Conservation (phyloP, 2,888 invertebrate species). For the Drosophila neoperkinsi region DNA sequence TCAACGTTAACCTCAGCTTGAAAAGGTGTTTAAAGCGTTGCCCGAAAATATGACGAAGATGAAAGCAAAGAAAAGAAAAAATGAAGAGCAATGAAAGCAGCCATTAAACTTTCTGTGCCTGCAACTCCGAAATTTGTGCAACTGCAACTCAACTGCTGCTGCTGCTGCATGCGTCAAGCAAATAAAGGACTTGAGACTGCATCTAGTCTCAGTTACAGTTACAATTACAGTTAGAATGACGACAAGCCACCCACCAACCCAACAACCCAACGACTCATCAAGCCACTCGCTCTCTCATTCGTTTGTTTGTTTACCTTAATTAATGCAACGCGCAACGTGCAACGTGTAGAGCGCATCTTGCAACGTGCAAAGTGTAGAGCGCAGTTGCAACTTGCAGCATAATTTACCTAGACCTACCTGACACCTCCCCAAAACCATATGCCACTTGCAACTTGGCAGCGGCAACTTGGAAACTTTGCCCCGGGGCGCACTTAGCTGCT, state of each 20-base stretch:
- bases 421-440: slow-evolving; percentile 10
- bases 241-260: too few relatives aligned
- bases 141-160: not conserved
- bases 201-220: slow-evolving; percentile 33
- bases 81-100: slow-evolving; percentile 1
- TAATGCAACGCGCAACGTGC: slow-evolving; percentile 69
- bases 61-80: not conserved
- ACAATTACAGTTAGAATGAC: not conserved
- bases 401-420: slow-evolving; percentile 34
- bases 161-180: slow-evolving; percentile 28
- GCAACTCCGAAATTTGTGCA: slow-evolving; percentile 23
- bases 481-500: slow-evolving; percentile 29
- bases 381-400: slow-evolving; percentile 2
- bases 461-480: slow-evolving; percentile 11
- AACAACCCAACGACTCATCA: too few relatives aligned
- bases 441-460: slow-evolving; percentile 29
- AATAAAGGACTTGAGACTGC: slow-evolving; percentile 30
- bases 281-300: slow-evolving; percentile 5
- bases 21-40: slow-evolving; percentile 68
- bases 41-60: not conserved
- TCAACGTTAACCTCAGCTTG: slow-evolving; percentile 42
- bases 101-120: slow-evolving; percentile 13
- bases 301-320: slow-evolving; percentile 79
- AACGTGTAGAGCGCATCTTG: slow-evolving; percentile 1
- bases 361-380: slow-evolving; percentile 27